A percentile compares a stretch with the other conserved stretches of the same genome.
These are phyloP conservation scores for Drosophila guanche DNA, from an alignment of 1,140 invertebrate species.

Conservation along the genomic window DNA sequence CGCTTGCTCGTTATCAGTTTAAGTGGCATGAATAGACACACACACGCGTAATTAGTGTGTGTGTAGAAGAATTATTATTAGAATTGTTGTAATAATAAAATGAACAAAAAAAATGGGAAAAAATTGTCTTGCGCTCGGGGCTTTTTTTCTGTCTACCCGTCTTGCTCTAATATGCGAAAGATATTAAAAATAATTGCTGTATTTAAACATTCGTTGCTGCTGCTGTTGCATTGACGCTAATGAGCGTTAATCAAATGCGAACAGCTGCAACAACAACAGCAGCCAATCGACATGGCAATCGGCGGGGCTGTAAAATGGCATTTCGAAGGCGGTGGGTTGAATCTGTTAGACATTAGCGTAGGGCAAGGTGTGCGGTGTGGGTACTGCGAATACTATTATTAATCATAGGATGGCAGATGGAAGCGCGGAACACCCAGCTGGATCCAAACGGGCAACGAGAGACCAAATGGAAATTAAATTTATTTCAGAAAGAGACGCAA, in stretches of 20 bases:
- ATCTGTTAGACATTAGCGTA: conserved; percentile 79
- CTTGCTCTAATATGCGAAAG: conserved; percentile 36
- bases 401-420: too few relatives aligned
- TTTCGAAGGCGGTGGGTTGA: conserved; percentile 25
- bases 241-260: conserved; percentile 66
- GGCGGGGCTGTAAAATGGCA: conserved; percentile 23
- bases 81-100: conserved; percentile 34
- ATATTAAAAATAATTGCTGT: conserved; percentile 52
- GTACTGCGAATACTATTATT: not conserved
- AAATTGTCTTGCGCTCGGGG: not conserved
- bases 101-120: not conserved
- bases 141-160: conserved; percentile 8
- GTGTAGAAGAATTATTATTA: conserved; percentile 58
- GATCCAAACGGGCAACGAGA: not conserved
- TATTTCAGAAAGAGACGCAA: conserved; percentile 9
- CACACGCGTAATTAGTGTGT: too few relatives aligned
- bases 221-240: conserved; percentile 50
- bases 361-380: conserved; percentile 23
- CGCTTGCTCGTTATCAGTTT: conserved; percentile 18
- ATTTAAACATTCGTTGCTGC: conserved; percentile 39
- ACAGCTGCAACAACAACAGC: conserved; percentile 42
- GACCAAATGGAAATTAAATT: conserved; percentile 58
- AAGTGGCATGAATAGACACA: conserved; percentile 19
- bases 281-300: conserved; percentile 44
- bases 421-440: too few relatives aligned